These are phyloP conservation scores for Syrrhaptes paradoxus DNA, from an alignment of 2,113 vertebrate species.

Conservation along the genomic window DNA sequence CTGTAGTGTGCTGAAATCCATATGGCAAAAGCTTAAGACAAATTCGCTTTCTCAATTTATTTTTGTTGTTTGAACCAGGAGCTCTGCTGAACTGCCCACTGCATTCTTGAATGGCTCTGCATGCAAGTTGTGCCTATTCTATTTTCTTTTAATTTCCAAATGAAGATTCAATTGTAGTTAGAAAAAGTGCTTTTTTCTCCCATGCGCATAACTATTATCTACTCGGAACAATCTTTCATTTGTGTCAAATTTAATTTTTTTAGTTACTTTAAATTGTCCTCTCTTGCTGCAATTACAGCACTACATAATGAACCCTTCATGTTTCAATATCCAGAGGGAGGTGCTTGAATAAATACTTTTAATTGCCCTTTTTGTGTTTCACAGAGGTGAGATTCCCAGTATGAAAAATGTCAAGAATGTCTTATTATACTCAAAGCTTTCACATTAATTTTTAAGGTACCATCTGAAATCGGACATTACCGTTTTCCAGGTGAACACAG, in stretches of 20 bases:
- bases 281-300: not conserved
- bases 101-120: not conserved
- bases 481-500: not conserved
- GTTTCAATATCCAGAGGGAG: conserved; percentile 26
- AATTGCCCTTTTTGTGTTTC: conserved; percentile 19
- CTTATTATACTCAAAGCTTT: not conserved
- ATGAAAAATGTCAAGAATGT: not conserved
- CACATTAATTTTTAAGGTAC: not conserved
- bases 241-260: conserved; percentile 47
- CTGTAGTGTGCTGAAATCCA: not conserved
- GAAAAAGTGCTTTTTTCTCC: not conserved
- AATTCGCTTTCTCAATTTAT: not conserved
- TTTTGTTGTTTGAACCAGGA: not conserved
- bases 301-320: not conserved
- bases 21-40: not conserved
- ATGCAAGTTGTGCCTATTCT: not conserved
- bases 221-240: not conserved
- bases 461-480: not conserved
- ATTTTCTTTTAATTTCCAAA: not conserved
- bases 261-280: not conserved
- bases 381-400: not conserved
- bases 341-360: conserved; percentile 51
- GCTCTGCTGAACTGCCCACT: not conserved
- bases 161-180: not conserved
- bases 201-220: not conserved